A percentile compares a stretch with the other conserved stretches of the same genome.
phyloP scores from a whole-genome alignment of 2,113 vertebrate species.

The Ciconia boyciana region DNA sequence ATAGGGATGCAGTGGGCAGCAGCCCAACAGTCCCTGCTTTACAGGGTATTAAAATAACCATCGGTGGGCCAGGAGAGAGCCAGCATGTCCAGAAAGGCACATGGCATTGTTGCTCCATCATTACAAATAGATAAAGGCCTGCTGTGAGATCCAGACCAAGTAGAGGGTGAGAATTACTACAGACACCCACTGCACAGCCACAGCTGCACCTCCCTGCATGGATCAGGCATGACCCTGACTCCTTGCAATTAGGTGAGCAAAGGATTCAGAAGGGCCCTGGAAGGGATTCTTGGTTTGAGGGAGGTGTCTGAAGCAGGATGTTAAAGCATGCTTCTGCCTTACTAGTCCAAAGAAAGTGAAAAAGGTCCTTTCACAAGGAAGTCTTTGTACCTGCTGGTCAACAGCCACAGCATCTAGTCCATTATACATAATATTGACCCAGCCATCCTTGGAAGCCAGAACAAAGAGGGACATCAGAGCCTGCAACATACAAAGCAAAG shows the following conservation, averaged over 20 bases:
- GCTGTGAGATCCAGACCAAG: not conserved
- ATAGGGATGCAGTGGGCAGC: not conserved
- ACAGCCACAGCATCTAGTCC: conserved; percentile 93
- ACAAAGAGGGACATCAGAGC: conserved; percentile 99
- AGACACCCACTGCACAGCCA: not conserved
- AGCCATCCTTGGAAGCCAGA: conserved; percentile 96
- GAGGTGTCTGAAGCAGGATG: not conserved
- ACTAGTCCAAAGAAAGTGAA: not conserved
- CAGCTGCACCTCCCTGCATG: not conserved
- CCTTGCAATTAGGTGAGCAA: not conserved
- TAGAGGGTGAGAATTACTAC: not conserved
- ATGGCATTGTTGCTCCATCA: not conserved
- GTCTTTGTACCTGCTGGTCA: conserved; percentile 87
- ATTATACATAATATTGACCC: conserved; percentile 99
- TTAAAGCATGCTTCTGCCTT: not conserved
- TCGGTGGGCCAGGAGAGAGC: not conserved
- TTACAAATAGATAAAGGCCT: not conserved
- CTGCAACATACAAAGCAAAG: conserved; percentile 67
- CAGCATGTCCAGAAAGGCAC: not conserved
- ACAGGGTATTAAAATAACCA: not conserved
- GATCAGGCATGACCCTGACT: not conserved
- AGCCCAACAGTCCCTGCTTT: not conserved
- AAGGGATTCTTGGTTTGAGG: not conserved
- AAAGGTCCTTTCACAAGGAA: not conserved
- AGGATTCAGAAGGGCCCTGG: not conserved